Base-by-base conservation (phyloP, 1,140 invertebrate genomes). In the Mizuhopecten yessoensis region DNA sequence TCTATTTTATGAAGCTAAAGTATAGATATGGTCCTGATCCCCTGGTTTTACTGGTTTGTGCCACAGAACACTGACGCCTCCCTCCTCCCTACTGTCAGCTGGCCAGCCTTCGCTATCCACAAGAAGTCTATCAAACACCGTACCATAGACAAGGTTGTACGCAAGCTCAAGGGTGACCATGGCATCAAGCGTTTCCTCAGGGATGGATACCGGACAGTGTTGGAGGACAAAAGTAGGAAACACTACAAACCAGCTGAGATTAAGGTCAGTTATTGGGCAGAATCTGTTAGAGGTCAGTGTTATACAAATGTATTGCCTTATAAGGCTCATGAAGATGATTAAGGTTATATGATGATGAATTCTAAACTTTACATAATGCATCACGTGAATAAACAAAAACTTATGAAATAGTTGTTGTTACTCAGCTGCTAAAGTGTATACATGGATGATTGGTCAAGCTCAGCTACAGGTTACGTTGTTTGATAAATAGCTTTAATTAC, bases 101-200 rank as follows among this genome's bases (percentile, higher is more conserved):
- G 99, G 97, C 99, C 99, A 39, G 98, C 98, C 7, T 99, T 99
- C 97, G 99, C 98, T 0, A 99, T 99, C 17, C 99, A 99, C 94
- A 99, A 99, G 97, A 98, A 99, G 94, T 97, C 92, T n/a, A 96
- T 99, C 0, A 98, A 98, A 88, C 97, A 97, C 88, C 97, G 98
- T 95, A 99, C 99, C 0, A 98, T 99, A 96, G 97, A 97, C 7
- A 99, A 99, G 96, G 98, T 99, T 42, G 97, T 99, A 0, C 97
- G 97, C 86, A 98, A 98, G 94, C 97, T 99, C 86, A 98, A 98
- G 96, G 99, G 99, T 34, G 97, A 97, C 94, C 98, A 98, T 96
- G 99, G 99, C 0, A 99, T 99, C 91, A 99, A 99, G 95, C 97
- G 99, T 87, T 99, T 99, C 96, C 98, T 98, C n/a, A 97, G 99